Base-by-base conservation (phyloP, 2,113 vertebrate genomes). In the Daphoenositta chrysoptera region DNA sequence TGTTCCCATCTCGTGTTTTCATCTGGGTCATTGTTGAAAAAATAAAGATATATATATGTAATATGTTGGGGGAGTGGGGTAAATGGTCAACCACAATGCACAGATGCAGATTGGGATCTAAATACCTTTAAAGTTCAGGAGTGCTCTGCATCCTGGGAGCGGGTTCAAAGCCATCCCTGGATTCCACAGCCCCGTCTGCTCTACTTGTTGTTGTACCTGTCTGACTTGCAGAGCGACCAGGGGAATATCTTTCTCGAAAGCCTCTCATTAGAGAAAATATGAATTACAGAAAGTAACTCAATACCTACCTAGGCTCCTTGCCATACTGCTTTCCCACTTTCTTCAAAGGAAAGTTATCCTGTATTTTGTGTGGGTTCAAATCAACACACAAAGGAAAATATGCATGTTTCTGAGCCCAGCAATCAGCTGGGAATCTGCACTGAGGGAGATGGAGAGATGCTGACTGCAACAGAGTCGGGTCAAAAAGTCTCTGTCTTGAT, bases 321-420 rank as follows among this genome's bases (percentile, higher is more conserved):
- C 93, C 89, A 72, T 79, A 3, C 89, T 85, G 80, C 93, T 93
- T 94, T 87, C 94, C 91, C 94, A 82, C 87, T 93, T 97, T 91
- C 94, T 96, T 96, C 95, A 96, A 95, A 95, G 89, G 83, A n/a
- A 53, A 76, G 51, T 79, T 76, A 30, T 87, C 94, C 78, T 42
- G 69, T 79, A 39, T 87, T 97, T 97, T 71, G 65, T 94, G 54
- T 89, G 96, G 73, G 65, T 94, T 89, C 87, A 87, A 90, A 96
- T 80, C 93, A 68, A 40, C 60, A 39, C 89, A 95, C 61, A 87
- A 94, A 93, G 73, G 81, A 40, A 95, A 96, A 87, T 48, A 44
- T 37, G 57, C 2, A 0, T 24, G 40, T 75, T 78, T 94, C 84
- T 54, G 57, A 94, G 89, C 47, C 72, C 51, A 37, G 72, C 30